Conservation (phyloP, 2,113 vertebrate species). For the Vidua chalybeata region DNA sequence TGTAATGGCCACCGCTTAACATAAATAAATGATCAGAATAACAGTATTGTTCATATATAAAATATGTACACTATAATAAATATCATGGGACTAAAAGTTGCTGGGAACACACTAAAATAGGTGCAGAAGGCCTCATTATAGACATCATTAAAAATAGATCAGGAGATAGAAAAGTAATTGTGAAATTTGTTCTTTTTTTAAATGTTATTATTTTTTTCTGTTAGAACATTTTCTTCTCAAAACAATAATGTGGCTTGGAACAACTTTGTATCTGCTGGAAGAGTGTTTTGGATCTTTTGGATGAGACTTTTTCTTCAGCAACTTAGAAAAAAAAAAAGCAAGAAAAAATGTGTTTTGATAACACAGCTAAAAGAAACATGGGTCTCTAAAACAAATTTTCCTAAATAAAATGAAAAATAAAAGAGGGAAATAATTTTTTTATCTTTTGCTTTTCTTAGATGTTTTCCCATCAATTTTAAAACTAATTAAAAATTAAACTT, state of each 20-base stretch:
- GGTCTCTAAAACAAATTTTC: not conserved
- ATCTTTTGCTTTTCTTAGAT: not conserved
- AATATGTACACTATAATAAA: not conserved
- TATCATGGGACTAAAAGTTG: not conserved
- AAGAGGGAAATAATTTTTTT: fast-evolving
- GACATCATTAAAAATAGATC: conserved; percentile 22
- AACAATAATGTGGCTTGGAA: not conserved
- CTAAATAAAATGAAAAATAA: not conserved
- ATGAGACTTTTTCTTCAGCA: not conserved
- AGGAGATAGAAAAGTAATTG: not conserved
- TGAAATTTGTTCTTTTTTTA: not conserved
- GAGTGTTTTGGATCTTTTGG: not conserved
- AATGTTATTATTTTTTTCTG: not conserved
- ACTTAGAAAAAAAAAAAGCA: not conserved
- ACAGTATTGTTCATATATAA: conserved; percentile 51
- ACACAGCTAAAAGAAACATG: not conserved
- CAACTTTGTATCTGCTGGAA: not conserved
- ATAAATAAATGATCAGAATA: conserved; percentile 76
- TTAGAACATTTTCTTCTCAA: not conserved
- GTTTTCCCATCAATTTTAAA: not conserved
- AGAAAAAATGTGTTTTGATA: not conserved
- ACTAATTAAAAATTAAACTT: not conserved
- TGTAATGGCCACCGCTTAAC: conserved; percentile 43
- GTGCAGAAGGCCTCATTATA: conserved; percentile 4
- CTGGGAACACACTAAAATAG: not conserved